Conservation (phyloP, 2,888 invertebrate species). For the Macaria notata region DNA sequence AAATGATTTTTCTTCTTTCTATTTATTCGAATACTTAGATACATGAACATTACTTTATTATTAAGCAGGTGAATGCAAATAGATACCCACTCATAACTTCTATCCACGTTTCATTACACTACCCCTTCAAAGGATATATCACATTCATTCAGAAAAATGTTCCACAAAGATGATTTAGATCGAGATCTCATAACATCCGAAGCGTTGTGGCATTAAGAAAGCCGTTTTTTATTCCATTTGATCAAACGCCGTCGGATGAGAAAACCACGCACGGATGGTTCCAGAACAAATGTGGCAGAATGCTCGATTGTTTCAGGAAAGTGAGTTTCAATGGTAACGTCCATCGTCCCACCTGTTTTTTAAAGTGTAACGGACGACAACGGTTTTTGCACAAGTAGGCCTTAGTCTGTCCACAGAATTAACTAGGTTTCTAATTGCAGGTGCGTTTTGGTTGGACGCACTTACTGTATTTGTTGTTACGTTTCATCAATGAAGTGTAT, state of each 20-base stretch:
- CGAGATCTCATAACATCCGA: constrained; percentile 1
- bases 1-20: no score
- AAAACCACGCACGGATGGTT: constrained; percentile 62
- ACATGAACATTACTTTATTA: no score
- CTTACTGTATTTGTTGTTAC: constrained; percentile 32
- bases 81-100: no score
- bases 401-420: constrained; percentile 49
- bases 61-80: no score
- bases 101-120: no score
- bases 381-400: constrained; percentile 70
- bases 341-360: constrained; percentile 45
- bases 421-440: constrained; percentile 52
- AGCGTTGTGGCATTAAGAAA: constrained; percentile 18
- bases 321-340: constrained; percentile 42
- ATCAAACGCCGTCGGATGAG: constrained; percentile 55
- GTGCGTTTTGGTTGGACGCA: constrained; percentile 28
- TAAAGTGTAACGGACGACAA: constrained; percentile 62
- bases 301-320: constrained; percentile 62
- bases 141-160: no score
- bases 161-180: no score
- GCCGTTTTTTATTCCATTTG: constrained; percentile 51
- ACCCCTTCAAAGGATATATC: no score
- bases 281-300: constrained; percentile 62
- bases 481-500: constrained; percentile 36
- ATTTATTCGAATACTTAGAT: no score